A percentile compares a stretch with the other conserved stretches of the same genome.
phyloP scores from a whole-genome alignment of 2,113 vertebrate species.

The Vulpes vulpes region DNA sequence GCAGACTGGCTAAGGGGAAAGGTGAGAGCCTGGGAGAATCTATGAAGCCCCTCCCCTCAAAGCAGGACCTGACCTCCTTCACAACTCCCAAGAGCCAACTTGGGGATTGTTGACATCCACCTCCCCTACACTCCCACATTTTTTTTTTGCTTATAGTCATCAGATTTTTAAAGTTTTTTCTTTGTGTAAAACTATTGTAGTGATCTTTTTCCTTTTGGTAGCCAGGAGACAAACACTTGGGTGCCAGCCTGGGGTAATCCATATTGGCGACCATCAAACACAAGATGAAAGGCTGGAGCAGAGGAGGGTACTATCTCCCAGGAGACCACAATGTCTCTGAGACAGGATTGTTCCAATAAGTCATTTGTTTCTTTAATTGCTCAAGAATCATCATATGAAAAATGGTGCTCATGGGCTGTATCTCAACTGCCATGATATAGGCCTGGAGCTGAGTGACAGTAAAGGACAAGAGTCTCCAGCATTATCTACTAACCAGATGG shows the following conservation, averaged over 20 bases:
- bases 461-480: not conserved
- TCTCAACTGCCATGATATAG: not conserved
- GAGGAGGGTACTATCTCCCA: not conserved
- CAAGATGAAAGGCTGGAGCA: not conserved
- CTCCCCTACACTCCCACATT: not conserved
- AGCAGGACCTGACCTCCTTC: not conserved
- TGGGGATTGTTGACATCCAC: not conserved
- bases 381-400: not conserved
- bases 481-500: not conserved
- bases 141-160: constrained; percentile 2
- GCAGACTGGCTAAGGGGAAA: constrained; percentile 81
- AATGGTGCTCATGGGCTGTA: not conserved
- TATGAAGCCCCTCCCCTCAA: not conserved
- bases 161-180: not conserved
- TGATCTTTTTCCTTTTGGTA: not conserved
- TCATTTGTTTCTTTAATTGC: not conserved
- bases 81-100: not conserved
- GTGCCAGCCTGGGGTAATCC: not conserved
- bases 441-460: not conserved
- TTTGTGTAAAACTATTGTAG: not conserved
- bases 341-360: not conserved
- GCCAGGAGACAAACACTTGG: not conserved
- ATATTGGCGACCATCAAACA: not conserved
- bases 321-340: not conserved
- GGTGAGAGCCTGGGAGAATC: not conserved